Percentiles rank a stretch among this genome's conserved stretches.
These are phyloP conservation scores for Rhogogaster chlorosoma DNA, from an alignment of 2,888 invertebrate species.

Conservation along the genomic window DNA sequence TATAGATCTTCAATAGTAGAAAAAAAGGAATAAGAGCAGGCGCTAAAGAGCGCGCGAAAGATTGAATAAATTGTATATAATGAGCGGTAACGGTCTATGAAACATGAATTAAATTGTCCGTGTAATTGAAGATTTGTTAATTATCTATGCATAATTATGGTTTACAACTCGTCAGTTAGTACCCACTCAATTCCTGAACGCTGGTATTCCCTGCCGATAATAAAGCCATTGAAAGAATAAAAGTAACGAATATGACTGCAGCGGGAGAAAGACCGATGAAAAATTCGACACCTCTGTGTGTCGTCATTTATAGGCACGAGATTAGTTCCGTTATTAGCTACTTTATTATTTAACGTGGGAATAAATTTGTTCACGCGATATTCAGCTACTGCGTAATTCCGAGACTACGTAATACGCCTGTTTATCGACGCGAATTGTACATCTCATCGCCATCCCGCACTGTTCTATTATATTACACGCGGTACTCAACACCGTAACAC, in stretches of 20 bases:
- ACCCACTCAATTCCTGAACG: slow-evolving; percentile 34
- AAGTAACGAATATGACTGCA: neutral
- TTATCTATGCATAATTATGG: neutral
- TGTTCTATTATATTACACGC: neutral
- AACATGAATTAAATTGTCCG: slow-evolving; percentile 28
- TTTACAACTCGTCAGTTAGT: neutral
- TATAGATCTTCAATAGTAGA: neutral
- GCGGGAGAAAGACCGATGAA: neutral
- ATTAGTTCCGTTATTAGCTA: neutral
- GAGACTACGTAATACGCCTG: neutral
- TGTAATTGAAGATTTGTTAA: slow-evolving; percentile 21
- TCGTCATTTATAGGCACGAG: slow-evolving; percentile 25
- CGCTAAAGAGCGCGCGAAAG: neutral
- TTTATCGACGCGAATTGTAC: neutral
- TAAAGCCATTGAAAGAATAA: slow-evolving; percentile 7
- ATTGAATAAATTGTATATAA: neutral
- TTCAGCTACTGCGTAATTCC: neutral
- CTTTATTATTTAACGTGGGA: neutral
- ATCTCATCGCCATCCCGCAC: neutral
- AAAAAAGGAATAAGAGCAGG: neutral
- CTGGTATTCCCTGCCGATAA: neutral
- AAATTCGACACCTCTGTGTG: neutral
- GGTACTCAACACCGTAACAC: neutral
- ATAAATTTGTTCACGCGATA: neutral
- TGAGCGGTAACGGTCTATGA: neutral